Evolutionary conservation across 2,797 vertebrate genomes (phyloP).

Genomic region (Holocentrus rufus): DNA sequence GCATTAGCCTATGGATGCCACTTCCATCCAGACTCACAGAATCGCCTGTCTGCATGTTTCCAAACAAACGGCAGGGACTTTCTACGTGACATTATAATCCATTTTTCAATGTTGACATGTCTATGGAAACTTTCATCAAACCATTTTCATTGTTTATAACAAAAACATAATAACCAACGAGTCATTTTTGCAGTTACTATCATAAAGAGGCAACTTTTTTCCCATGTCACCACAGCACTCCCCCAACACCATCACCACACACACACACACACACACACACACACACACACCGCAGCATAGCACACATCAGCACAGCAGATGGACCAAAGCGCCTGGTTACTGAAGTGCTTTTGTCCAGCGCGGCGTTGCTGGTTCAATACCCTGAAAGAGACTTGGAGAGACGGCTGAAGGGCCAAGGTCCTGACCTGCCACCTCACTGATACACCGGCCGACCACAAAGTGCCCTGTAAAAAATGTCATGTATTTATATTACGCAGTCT

Average conservation of each 20-base stretch:
- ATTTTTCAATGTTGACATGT: too few relatives aligned
- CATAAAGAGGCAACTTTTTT: slow-evolving; percentile 45
- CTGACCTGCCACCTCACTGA: slow-evolving; percentile 77
- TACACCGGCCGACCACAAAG: slow-evolving; percentile 61
- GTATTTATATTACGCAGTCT: slow-evolving; percentile 18
- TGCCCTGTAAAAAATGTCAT: slow-evolving; percentile 19
- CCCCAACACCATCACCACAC: not conserved
- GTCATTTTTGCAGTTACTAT: slow-evolving; percentile 44
- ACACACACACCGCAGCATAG: not conserved
- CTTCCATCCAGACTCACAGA: not conserved
- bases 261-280: not conserved
- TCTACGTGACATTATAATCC: too few relatives aligned
- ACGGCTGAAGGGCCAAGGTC: slow-evolving; percentile 77
- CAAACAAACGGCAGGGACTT: not conserved
- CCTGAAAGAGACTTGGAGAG: slow-evolving; percentile 77
- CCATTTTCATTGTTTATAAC: slow-evolving; percentile 26
- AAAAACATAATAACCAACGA: slow-evolving; percentile 29
- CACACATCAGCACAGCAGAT: slow-evolving; percentile 57
- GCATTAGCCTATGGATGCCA: not conserved
- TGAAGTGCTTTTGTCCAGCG: slow-evolving; percentile 76
- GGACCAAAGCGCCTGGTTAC: slow-evolving; percentile 68
- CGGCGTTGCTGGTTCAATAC: slow-evolving; percentile 78
- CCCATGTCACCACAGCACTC: slow-evolving; percentile 32
- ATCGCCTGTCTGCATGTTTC: not conserved
- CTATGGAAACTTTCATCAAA: not conserved